Conservation (phyloP, 2,888 invertebrate genomes). For the Acanthosoma haemorrhoidale region DNA sequence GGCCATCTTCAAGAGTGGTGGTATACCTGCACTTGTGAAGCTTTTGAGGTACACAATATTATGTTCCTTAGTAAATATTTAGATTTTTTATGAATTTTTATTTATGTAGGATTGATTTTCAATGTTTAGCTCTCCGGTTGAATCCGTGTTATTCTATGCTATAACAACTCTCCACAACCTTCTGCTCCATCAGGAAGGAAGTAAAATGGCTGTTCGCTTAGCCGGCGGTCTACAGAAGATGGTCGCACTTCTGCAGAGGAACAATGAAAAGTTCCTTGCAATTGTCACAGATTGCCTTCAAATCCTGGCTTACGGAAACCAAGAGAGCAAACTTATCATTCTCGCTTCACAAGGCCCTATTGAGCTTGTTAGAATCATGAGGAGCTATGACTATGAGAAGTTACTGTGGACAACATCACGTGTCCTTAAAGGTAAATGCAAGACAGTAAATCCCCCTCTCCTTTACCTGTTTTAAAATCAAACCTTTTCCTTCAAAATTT, state of each 20-base stretch:
- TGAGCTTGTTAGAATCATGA: constrained; percentile 95
- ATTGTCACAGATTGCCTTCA: constrained; percentile 98
- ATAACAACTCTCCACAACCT: constrained; percentile 98
- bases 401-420: constrained; percentile 98
- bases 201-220: constrained; percentile 94
- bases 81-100: not conserved
- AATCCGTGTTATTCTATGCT: constrained; percentile 96
- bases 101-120: not conserved
- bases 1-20: constrained; percentile 97
- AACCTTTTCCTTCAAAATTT: not conserved
- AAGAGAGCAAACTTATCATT: constrained; percentile 95
- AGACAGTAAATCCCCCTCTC: not conserved
- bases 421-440: constrained; percentile 72
- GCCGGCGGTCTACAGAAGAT: constrained; percentile 98
- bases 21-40: constrained; percentile 97
- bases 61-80: not conserved
- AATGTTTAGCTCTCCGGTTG: constrained; percentile 76
- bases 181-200: constrained; percentile 93
- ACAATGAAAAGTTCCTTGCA: constrained; percentile 96
- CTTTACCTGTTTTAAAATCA: not conserved
- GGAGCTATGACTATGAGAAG: constrained; percentile 96
- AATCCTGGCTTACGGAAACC: constrained; percentile 95
- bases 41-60: constrained; percentile 58
- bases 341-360: constrained; percentile 93
- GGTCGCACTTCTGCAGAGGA: constrained; percentile 90